phyloP scores from a whole-genome alignment of 2,888 invertebrate species.

The Augiades crinisus region DNA sequence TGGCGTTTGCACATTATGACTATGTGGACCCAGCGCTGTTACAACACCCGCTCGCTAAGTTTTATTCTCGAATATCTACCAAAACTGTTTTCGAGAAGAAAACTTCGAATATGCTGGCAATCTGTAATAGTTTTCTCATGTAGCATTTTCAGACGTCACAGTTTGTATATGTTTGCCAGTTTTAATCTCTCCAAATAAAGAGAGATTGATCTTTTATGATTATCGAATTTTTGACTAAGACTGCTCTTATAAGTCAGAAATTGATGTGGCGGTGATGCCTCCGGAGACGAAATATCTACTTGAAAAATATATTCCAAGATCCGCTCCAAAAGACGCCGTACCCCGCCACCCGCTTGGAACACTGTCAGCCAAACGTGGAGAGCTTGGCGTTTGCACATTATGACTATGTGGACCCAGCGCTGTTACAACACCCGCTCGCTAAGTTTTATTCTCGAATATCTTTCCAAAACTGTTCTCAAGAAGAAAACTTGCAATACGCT shows the following conservation, averaged over 20 bases:
- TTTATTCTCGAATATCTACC: conserved; percentile 10
- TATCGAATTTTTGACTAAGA: too few relatives aligned
- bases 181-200: too few relatives aligned
- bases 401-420: conserved; percentile 61
- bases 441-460: conserved; percentile 17
- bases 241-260: too few relatives aligned
- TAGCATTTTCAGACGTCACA: too few relatives aligned
- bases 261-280: too few relatives aligned
- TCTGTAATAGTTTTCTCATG: too few relatives aligned
- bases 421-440: conserved; percentile 30
- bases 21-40: conserved; percentile 52
- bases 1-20: conserved; percentile 79
- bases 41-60: conserved; percentile 26
- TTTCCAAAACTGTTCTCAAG: conserved; percentile 1
- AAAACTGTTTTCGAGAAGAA: conserved; percentile 1
- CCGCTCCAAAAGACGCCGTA: conserved; percentile 44
- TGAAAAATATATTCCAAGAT: too few relatives aligned
- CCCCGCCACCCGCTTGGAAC: conserved; percentile 52
- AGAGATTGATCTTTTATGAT: too few relatives aligned
- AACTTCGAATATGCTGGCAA: too few relatives aligned
- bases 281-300: too few relatives aligned
- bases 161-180: too few relatives aligned
- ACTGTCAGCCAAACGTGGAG: conserved; percentile 76
- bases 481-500: too few relatives aligned
- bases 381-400: conserved; percentile 78